Base-by-base conservation (phyloP, 2,113 vertebrate genomes). In the Chionis minor region DNA sequence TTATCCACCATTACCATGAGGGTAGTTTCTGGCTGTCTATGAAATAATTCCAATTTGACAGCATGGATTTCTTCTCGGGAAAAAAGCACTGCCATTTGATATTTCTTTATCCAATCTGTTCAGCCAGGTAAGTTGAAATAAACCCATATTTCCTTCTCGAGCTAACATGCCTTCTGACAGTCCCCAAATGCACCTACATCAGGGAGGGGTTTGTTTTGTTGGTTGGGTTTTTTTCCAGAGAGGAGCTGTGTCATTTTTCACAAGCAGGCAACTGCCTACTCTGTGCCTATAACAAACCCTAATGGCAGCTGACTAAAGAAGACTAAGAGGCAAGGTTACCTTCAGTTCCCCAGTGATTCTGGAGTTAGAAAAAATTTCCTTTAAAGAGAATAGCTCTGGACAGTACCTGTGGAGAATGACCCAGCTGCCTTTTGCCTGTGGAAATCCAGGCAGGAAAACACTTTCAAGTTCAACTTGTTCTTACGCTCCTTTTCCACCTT, bases 161-260 rank as follows among this genome's bases (percentile, higher is more conserved):
- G 3, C 6, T 44, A 42, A 56, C 17, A 38, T 1, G 2, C 9
- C 12, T 52, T 80, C 45, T 58, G 32, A 38, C 32, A 58, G 16
- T 10, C 19, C 14, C 32, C 69, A 77, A 40, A 51, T 38, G 40
- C 4, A 81, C 28, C 33, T 59, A 17, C 4, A 32, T 22, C 42
- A 18, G 2, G 2, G 45, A 5, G 4, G 5, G 0, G 1, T 0
- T 13, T 24, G 26, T 63, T 79, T 54, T 10, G 19, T 62, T 69
- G 5, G 24, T 72, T 45, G 2, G 59, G 63, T 89, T 7, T 38
- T 86, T 83, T 88, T 65, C 35, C 52, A 78, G 38, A 55, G 14
- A 66, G 35, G 10, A 71, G 16, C 12, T 82, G 38, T 33, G 23
- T n/a, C 6, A 61, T 74, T 90, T 92, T 79, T 40, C 38, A 70